These are phyloP conservation scores for Scrobipalpa costella DNA, from an alignment of 2,888 invertebrate species.

Conservation along the genomic window DNA sequence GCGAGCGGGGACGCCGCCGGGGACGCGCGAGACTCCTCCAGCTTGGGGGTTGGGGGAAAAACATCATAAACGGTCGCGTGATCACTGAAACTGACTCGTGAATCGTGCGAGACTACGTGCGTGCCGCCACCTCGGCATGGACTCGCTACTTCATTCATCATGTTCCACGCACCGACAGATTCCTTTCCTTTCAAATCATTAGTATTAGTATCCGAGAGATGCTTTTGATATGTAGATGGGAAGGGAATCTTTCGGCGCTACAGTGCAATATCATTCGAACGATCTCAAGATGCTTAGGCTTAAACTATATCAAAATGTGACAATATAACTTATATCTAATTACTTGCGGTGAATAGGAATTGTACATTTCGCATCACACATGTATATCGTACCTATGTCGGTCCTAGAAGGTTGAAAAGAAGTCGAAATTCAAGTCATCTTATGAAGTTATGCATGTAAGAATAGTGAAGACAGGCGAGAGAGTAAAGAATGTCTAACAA, in stretches of 20 bases:
- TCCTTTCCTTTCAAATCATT: neutral
- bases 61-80: slow-evolving; percentile 58
- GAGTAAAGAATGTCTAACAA: slow-evolving; percentile 60
- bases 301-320: slow-evolving; percentile 21
- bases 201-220: neutral
- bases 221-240: neutral
- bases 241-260: slow-evolving; percentile 9
- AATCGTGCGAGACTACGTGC: slow-evolving; percentile 33
- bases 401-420: slow-evolving; percentile 16
- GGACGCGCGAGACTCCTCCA: slow-evolving; percentile 50
- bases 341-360: slow-evolving; percentile 24
- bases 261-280: slow-evolving; percentile 16
- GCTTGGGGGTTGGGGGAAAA: slow-evolving; percentile 60
- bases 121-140: slow-evolving; percentile 31
- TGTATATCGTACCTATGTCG: slow-evolving; percentile 5
- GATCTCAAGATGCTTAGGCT: slow-evolving; percentile 16
- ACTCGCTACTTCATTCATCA: slow-evolving; percentile 27
- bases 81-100: slow-evolving; percentile 37
- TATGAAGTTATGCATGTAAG: slow-evolving; percentile 32
- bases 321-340: slow-evolving; percentile 23
- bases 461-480: slow-evolving; percentile 57
- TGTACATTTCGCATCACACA: slow-evolving; percentile 9
- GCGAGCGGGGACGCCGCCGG: slow-evolving; percentile 38
- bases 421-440: slow-evolving; percentile 15
- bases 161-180: slow-evolving; percentile 19